Base-by-base conservation (phyloP, 1,140 invertebrate genomes). In the Coenobita brevimanus region DNA sequence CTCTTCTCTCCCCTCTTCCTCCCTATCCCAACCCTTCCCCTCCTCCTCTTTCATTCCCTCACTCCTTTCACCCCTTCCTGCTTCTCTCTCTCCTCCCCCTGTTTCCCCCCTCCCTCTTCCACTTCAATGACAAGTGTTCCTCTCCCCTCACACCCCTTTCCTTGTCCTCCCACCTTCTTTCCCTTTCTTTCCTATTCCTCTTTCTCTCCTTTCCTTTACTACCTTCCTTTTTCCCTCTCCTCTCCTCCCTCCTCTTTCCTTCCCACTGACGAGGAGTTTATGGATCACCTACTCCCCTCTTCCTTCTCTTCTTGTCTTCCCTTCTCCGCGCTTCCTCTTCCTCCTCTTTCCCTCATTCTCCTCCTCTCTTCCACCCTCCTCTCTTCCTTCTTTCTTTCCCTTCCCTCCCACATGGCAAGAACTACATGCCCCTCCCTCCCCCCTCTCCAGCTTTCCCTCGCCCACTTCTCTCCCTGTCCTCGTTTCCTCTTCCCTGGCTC, bases 401-500 rank as follows among this genome's bases (percentile, higher is more conserved):
- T 30, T 78, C 73, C 43, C 73, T 30, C 43, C 13, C 73, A 78
- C 73, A 43, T 41, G 36, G 46, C 54, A 24, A 46, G 38, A 13
- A 38, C 33, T 50, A 46, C 46, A 17, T n/a, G 15, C 41, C 79
- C 43, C 79, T 38, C 79, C 43, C 60, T 81, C 60, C 41, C 30
- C 64, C 79, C 36, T 54, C 73, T 43, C 38, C 27, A 15, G 21
- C 73, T 43, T 13, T 43, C 73, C 24, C 15, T 21, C 38, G 3
- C 73, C 27, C 38, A 21, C 73, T 76, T 76, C 15, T 21, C 38
- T 4, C 15, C 13, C 38, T 43, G 36, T 76, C 73, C 27, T 82
- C 46, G 38, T 62, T 82, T 62, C 43, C 64, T 69, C 80, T 69
- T 62, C 67, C 80, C 67, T 62, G 50, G 57, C 69, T 62, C 67